These are phyloP conservation scores for Cyclophora punctaria DNA, from an alignment of 2,888 invertebrate species.

Conservation along the genomic window DNA sequence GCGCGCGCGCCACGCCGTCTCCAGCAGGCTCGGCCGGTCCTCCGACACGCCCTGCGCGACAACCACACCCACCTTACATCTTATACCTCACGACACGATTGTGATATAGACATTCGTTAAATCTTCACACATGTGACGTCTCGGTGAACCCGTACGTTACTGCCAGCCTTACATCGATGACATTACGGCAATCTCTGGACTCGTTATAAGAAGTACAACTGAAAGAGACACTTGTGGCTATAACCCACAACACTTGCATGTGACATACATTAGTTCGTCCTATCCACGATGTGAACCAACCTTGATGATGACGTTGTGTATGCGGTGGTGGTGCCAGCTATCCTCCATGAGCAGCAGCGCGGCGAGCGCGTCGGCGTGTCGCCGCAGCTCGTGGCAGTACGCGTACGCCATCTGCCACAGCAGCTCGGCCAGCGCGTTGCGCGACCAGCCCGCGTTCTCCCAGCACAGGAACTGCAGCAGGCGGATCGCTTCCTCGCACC, in stretches of 20 bases:
- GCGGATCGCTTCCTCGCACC: slow-evolving; percentile 92
- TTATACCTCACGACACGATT: too few relatives aligned
- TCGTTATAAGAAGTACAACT: too few relatives aligned
- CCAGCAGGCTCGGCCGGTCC: slow-evolving; percentile 92
- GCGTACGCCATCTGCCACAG: slow-evolving; percentile 93
- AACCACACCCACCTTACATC: too few relatives aligned
- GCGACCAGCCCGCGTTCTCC: slow-evolving; percentile 97
- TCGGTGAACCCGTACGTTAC: too few relatives aligned
- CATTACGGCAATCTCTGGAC: too few relatives aligned
- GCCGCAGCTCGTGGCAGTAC: slow-evolving; percentile 94
- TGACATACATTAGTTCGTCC: background rate
- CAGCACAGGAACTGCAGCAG: slow-evolving; percentile 95
- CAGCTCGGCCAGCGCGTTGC: slow-evolving; percentile 90
- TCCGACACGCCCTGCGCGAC: slow-evolving; percentile 56
- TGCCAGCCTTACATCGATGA: too few relatives aligned
- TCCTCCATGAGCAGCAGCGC: slow-evolving; percentile 93
- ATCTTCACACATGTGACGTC: too few relatives aligned
- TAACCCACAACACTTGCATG: background rate
- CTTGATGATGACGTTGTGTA: slow-evolving; percentile 95
- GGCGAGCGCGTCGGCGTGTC: slow-evolving; percentile 91
- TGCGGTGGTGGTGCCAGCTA: slow-evolving; percentile 96
- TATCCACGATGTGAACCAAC: slow-evolving; percentile 39
- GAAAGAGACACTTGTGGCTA: too few relatives aligned
- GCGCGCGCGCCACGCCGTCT: slow-evolving; percentile 93
- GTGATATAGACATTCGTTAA: too few relatives aligned